Percentiles rank a stretch among this genome's conserved stretches.
Conservation (phyloP, 2,797 vertebrate genomes). For the Enteromius radiatus region DNA sequence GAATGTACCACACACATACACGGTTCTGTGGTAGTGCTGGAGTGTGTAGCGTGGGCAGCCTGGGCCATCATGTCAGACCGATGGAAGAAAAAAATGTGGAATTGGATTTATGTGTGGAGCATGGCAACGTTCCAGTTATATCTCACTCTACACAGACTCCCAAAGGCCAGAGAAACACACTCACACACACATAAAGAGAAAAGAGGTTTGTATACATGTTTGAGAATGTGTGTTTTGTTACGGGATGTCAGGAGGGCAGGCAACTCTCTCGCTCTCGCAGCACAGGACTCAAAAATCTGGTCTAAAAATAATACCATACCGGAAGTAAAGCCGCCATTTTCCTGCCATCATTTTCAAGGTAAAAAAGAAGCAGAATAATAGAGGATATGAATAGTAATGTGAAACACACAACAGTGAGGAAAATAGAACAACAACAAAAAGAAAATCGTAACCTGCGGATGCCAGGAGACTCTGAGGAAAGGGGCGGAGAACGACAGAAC, state of each 20-base stretch:
- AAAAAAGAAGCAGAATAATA: neutral
- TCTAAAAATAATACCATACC: constrained; percentile 38
- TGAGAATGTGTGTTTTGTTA: constrained; percentile 36
- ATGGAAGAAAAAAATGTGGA: constrained; percentile 69
- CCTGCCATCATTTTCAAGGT: constrained; percentile 12
- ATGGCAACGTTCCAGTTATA: constrained; percentile 56
- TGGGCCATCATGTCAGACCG: constrained; percentile 74
- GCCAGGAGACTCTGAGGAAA: constrained; percentile 3
- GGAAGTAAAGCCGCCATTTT: constrained; percentile 31
- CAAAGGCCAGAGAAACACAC: constrained; percentile 64
- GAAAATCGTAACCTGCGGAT: neutral
- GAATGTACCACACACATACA: constrained; percentile 47
- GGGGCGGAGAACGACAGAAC: neutral
- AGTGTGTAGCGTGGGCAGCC: constrained; percentile 77
- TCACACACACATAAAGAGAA: constrained; percentile 51
- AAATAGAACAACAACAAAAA: constrained; percentile 22
- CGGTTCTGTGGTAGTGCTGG: constrained; percentile 71
- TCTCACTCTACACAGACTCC: constrained; percentile 49
- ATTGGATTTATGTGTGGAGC: constrained; percentile 60
- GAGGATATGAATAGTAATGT: constrained; percentile 20
- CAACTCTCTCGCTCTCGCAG: neutral
- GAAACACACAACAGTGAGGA: constrained; percentile 20
- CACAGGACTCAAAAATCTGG: constrained; percentile 3
- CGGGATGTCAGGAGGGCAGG: constrained; percentile 22
- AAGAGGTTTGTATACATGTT: constrained; percentile 27